phyloP scores from a whole-genome alignment of 2,113 vertebrate genomes.

The Galbula dea region DNA sequence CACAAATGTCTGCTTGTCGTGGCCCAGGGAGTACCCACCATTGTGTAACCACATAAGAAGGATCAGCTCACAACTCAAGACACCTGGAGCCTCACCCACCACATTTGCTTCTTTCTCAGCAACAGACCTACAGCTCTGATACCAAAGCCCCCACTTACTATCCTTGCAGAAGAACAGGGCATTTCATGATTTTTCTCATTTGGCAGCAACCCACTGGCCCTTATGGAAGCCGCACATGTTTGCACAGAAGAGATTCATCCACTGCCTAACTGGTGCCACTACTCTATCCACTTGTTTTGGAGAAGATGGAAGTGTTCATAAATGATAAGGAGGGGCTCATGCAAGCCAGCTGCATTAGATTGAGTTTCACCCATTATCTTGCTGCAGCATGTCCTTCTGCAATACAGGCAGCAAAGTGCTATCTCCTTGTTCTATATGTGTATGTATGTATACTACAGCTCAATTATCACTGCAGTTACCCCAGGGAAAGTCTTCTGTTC shows the following conservation, averaged over 20 bases:
- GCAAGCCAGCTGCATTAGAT: not conserved
- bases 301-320: not conserved
- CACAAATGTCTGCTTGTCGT: fast-evolving
- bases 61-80: not conserved
- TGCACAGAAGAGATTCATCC: not conserved
- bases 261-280: not conserved
- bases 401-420: not conserved
- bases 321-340: not conserved
- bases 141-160: not conserved
- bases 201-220: not conserved
- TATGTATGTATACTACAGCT: not conserved
- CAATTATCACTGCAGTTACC: not conserved
- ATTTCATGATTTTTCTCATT: not conserved
- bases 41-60: fast-evolving
- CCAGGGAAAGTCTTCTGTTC: not conserved
- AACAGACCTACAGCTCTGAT: not conserved
- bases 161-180: fast-evolving
- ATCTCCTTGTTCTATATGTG: not conserved
- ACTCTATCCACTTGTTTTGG: not conserved
- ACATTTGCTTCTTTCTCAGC: not conserved
- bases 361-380: not conserved
- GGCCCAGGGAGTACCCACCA: fast-evolving
- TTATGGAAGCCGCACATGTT: not conserved
- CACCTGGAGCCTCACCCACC: not conserved
- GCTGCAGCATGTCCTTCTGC: not conserved